Evolutionary conservation across 2,113 vertebrate species (phyloP).

Genomic region (Nansenia antarctica): DNA sequence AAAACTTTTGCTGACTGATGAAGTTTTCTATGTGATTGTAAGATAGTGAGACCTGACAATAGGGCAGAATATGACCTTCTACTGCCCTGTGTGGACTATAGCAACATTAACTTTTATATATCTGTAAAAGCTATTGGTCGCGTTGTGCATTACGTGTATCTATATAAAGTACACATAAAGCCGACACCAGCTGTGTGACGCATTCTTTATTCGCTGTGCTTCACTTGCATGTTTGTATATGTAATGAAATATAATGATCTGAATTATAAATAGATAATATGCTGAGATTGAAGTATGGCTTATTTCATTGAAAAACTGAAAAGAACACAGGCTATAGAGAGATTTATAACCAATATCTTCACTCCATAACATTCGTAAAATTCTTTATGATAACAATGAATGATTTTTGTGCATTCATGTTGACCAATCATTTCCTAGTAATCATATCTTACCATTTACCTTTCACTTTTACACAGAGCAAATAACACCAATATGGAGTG

Average conservation of each 20-base stretch:
- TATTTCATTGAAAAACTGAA: neutral
- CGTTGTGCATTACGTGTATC: conserved; percentile 69
- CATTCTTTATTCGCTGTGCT: conserved; percentile 53
- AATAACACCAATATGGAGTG: no score
- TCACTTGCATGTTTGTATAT: conserved; percentile 56
- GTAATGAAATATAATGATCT: neutral
- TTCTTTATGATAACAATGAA: neutral
- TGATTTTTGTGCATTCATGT: no score
- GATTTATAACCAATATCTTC: no score
- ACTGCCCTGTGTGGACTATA: conserved; percentile 58
- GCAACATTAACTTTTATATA: conserved; percentile 74
- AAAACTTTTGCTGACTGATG: conserved; percentile 64
- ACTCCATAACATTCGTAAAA: no score
- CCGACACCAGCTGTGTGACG: conserved; percentile 25
- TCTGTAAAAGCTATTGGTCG: conserved; percentile 74
- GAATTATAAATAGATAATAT: neutral
- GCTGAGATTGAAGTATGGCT: neutral
- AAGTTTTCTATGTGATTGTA: conserved; percentile 76
- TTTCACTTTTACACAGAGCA: no score
- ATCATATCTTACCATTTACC: no score
- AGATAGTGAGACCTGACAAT: conserved; percentile 57
- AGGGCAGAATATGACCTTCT: conserved; percentile 66
- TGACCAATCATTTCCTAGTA: no score
- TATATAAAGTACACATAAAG: conserved; percentile 71
- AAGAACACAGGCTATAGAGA: neutral